Evolutionary conservation across 2,888 invertebrate species (phyloP), one percentile per base, ranked within the genome.

Genomic region (Psylliodes chrysocephalus): DNA sequence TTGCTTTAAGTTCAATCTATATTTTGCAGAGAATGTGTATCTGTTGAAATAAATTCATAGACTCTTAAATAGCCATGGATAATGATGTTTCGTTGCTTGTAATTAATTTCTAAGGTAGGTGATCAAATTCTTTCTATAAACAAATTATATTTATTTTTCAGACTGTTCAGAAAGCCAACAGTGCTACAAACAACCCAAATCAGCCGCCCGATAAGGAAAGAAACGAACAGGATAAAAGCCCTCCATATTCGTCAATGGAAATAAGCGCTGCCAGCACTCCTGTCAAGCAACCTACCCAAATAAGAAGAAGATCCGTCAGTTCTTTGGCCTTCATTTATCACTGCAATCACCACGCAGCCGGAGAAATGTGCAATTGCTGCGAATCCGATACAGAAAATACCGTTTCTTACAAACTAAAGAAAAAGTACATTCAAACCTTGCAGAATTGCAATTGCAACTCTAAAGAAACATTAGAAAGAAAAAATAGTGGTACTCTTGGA

Each of bases 321-420:
- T 82, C 83, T 8, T 76, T 81, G 64, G 83, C 83, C 1, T 84
- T 79, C 72, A 83, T 84, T 64, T 83, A 82, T 68, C 83, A 83
- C 70, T 83, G 83, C 75, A 83, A 81, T 70, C 82, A 83, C 71
- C 82, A 84, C 66, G 82, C 84, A 8, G 82, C 82, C 15, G 83
- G 83, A 8, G 82, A 82, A 66, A 73, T 82, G 63, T 84, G 83
- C 73, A 82, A 82, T 66, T 84, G 83, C 69, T 82, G 81, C 77
- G 84, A 84, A 70, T 79, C 82, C 6, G 82, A 83, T 64, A 79
- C 79, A 22, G 81, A 82, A 75, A 82, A 82, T 66, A 79, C 80
- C 12, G 79, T 82, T 12, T 82, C 82, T 7, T 82, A 82, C 59
- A 81, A 80, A 69, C 73, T 83, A 49, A 82, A 82, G 65, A 82